Evolutionary conservation across 2,797 vertebrate genomes (phyloP), one percentile per base, ranked within the genome.

Genomic region (Phaenicophaeus curvirostris): DNA sequence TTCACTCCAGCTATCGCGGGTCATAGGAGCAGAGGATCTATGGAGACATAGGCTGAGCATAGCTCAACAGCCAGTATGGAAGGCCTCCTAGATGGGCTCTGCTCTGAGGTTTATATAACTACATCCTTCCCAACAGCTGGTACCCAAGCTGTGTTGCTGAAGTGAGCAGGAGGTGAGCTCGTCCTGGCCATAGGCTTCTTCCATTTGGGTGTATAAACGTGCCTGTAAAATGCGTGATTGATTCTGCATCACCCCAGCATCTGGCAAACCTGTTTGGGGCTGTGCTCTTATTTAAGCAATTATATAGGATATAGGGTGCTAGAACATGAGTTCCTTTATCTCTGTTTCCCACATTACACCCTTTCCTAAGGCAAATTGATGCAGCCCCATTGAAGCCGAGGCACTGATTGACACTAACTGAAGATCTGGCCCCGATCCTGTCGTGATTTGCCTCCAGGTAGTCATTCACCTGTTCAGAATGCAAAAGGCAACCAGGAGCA

Each of bases 301-400:
- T 95, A 92, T 88, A 90, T 69, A 71, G 95, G 89, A 92, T 91
- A 91, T 69, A 96, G 93, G 87, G 89, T 93, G 95, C 93, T 94
- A 94, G 83, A 94, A 94, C 91, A 96, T 51, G 77, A 95, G 87
- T 92, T 91, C 85, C 89, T 90, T 96, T 96, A 96, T 95, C 95
- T 94, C 89, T 63, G n/a, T 94, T 97, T 96, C 92, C 89, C 94
- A 96, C 92, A 93, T 96, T 95, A 94, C 92, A 81, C 93, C 96
- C 94, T 96, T 73, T 96, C 94, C 96, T 95, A 95, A 95, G 93
- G 93, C 96, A 50, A 96, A 94, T 10, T 84, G 87, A 95, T 93
- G 94, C 79, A 85, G 93, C 16, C 87, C 76, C 69, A 92, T 91
- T 93, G 94, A 96, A 93, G 82, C 85, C 0, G 39, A 93, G 91